Evolutionary conservation across 2,797 vertebrate genomes (phyloP).

Genomic region (Peromyscus melanophrys): DNA sequence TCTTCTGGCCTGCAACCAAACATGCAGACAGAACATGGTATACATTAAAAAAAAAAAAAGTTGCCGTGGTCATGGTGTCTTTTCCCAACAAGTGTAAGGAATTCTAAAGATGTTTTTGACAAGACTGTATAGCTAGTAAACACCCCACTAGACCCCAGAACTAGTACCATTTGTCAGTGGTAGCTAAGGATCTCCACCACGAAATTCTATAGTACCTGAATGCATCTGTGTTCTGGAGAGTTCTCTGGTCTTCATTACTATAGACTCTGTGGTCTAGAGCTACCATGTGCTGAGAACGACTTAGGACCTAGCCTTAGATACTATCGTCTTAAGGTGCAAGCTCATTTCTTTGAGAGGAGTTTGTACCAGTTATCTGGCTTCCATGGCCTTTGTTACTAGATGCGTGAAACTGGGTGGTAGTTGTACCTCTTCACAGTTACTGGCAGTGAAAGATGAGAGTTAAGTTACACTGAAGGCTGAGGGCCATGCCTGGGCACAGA

Average conservation of each 20-base stretch:
- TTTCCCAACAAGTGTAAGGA: no score
- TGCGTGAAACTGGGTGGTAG: not conserved
- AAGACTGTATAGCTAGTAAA: not conserved
- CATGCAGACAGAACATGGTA: no score
- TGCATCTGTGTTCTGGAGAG: not conserved
- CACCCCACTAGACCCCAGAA: not conserved
- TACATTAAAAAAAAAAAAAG: no score
- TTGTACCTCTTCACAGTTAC: not conserved
- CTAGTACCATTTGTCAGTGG: not conserved
- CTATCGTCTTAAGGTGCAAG: not conserved
- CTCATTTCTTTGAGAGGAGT: not conserved
- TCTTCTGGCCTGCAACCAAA: no score
- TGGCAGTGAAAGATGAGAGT: not conserved
- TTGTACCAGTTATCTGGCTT: not conserved
- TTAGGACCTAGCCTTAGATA: not conserved
- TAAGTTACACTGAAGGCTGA: not conserved
- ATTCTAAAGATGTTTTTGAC: not conserved
- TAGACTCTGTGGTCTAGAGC: not conserved
- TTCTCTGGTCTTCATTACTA: not conserved
- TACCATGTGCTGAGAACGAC: not conserved
- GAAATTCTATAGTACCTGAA: accelerated
- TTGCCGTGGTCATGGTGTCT: no score
- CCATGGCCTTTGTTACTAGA: not conserved
- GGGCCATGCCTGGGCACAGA: not conserved
- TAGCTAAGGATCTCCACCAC: not conserved